These are phyloP conservation scores for Schizopygopsis pylzovi DNA, from an alignment of 2,797 vertebrate genomes.

Conservation along the genomic window DNA sequence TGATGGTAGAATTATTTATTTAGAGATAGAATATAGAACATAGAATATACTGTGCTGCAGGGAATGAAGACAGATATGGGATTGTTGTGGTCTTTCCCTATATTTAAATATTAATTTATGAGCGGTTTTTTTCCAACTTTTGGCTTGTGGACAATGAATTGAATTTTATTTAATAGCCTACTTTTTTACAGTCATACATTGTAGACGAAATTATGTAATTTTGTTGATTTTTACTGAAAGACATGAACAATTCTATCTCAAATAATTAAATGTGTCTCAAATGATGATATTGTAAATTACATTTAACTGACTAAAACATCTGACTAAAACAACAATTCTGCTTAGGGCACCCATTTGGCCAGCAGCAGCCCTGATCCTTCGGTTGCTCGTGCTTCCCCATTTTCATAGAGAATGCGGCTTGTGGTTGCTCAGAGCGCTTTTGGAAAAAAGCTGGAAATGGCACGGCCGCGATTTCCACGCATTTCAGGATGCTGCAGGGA, in stretches of 20 bases:
- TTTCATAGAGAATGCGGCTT: too few species aligned
- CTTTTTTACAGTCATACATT: background rate
- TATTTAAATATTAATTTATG: background rate
- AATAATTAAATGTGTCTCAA: background rate
- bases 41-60: background rate
- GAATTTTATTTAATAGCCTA: background rate
- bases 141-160: background rate
- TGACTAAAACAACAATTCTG: too few species aligned
- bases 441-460: too few species aligned
- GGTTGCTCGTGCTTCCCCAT: too few species aligned
- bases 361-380: too few species aligned
- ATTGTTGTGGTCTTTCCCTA: background rate
- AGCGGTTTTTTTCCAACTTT: background rate
- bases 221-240: background rate
- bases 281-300: background rate
- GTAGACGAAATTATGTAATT: background rate
- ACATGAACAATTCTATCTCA: background rate
- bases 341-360: too few species aligned
- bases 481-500: too few species aligned
- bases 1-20: constrained; percentile 1
- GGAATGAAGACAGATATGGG: background rate
- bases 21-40: too few species aligned
- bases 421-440: too few species aligned
- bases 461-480: too few species aligned
- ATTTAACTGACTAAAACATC: background rate